These are phyloP conservation scores for Phyllopteryx taeniolatus DNA, from an alignment of 2,113 vertebrate genomes.

Conservation along the genomic window DNA sequence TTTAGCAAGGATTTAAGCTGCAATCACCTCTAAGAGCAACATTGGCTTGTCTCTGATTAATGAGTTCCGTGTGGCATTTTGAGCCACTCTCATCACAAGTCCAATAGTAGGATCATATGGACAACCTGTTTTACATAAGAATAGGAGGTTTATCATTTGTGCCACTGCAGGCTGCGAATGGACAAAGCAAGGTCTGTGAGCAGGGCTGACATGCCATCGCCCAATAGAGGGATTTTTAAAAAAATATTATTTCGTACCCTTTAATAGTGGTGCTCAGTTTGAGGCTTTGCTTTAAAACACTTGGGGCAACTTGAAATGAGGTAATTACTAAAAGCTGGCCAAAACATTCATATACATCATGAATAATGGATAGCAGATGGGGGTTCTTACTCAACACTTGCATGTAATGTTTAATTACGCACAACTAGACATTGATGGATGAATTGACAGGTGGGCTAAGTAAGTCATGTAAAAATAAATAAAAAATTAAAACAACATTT, in stretches of 20 bases:
- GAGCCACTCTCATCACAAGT: slow-evolving; percentile 48
- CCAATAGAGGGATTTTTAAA: slow-evolving; percentile 36
- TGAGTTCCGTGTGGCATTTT: slow-evolving; percentile 61
- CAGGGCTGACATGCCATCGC: slow-evolving; percentile 30
- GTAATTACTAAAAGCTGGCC: slow-evolving; percentile 59
- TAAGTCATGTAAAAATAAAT: slow-evolving; percentile 15
- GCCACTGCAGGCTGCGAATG: slow-evolving; percentile 42
- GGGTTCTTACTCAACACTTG: slow-evolving; percentile 51
- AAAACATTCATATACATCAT: slow-evolving; percentile 55
- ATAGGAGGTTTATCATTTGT: slow-evolving; percentile 60
- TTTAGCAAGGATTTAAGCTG: slow-evolving; percentile 47
- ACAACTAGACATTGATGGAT: slow-evolving; percentile 58
- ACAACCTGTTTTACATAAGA: slow-evolving; percentile 63
- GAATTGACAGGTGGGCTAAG: slow-evolving; percentile 54
- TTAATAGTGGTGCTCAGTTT: slow-evolving; percentile 47
- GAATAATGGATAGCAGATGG: slow-evolving; percentile 69
- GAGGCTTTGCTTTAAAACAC: slow-evolving; percentile 43
- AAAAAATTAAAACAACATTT: too few relatives aligned
- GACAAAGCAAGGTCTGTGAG: slow-evolving; percentile 24
- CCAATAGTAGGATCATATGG: slow-evolving; percentile 52
- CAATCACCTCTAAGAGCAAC: slow-evolving; percentile 43
- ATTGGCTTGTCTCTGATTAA: slow-evolving; percentile 63
- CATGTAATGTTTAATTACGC: slow-evolving; percentile 65
- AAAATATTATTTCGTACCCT: slow-evolving; percentile 44
- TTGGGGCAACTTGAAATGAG: slow-evolving; percentile 48